These are phyloP conservation scores for Athalia cordata DNA, from an alignment of 2,888 invertebrate species.

Conservation along the genomic window DNA sequence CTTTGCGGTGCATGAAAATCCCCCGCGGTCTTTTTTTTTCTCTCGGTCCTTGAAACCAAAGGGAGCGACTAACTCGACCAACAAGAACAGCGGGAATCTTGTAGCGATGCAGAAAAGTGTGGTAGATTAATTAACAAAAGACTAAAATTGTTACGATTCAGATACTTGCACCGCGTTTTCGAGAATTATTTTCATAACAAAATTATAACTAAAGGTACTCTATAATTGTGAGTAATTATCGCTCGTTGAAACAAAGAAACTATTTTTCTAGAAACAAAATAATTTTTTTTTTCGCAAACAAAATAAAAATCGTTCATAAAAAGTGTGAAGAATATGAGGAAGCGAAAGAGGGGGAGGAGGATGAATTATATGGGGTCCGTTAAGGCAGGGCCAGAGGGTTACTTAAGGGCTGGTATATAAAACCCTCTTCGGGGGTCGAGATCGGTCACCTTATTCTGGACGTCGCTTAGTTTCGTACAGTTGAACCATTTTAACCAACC, in stretches of 20 bases:
- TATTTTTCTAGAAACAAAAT: too few relatives aligned
- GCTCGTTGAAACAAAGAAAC: too few relatives aligned
- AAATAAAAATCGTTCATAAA: not conserved
- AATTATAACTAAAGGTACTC: too few relatives aligned
- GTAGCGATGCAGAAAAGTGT: too few relatives aligned
- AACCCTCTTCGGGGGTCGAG: constrained; percentile 9
- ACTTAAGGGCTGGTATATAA: not conserved
- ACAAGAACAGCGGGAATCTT: constrained; percentile 16
- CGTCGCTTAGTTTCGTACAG: constrained; percentile 7
- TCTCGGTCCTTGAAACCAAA: not conserved
- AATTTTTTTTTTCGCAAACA: too few relatives aligned
- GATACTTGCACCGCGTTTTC: too few relatives aligned
- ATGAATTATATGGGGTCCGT: not conserved
- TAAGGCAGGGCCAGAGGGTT: not conserved
- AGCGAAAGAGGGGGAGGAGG: not conserved
- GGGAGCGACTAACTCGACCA: constrained; percentile 15
- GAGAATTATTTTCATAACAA: too few relatives aligned
- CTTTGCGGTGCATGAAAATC: too few relatives aligned
- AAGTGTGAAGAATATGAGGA: too few relatives aligned
- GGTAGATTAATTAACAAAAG: too few relatives aligned
- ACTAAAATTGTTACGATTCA: too few relatives aligned
- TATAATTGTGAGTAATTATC: too few relatives aligned
- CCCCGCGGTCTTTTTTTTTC: not conserved
- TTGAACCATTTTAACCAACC: not conserved
- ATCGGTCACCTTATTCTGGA: constrained; percentile 40